phyloP scores from a whole-genome alignment of 2,888 invertebrate genomes.

The Dynastes grantii region DNA sequence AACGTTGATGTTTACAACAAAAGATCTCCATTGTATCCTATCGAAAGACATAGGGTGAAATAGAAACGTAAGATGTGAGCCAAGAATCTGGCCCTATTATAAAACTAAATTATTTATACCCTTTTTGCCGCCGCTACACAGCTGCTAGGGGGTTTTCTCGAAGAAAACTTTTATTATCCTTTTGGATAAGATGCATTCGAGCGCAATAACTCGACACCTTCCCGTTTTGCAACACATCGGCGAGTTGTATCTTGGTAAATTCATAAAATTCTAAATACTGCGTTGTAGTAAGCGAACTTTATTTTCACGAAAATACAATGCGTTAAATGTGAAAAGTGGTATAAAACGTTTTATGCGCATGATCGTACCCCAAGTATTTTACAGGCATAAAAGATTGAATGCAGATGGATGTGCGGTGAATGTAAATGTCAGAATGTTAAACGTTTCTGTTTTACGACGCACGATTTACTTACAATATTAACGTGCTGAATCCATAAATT shows the following conservation, averaged over 20 bases:
- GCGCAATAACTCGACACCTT: neutral
- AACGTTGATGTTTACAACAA: constrained; percentile 8
- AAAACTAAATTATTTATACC: constrained; percentile 9
- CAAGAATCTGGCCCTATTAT: neutral
- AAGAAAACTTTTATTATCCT: constrained; percentile 6
- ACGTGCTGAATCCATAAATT: too few species aligned
- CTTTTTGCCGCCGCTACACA: neutral
- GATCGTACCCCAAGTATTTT: too few species aligned
- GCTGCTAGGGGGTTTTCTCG: neutral
- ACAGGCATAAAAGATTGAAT: too few species aligned
- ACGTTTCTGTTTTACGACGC: neutral
- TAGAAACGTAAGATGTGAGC: neutral
- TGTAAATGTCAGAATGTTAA: too few species aligned
- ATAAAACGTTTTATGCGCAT: too few species aligned
- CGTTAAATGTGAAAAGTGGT: too few species aligned
- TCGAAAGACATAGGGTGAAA: neutral
- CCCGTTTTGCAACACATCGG: neutral
- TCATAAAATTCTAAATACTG: constrained; percentile 1
- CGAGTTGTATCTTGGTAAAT: neutral
- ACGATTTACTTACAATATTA: neutral
- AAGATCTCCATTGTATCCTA: neutral
- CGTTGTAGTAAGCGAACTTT: too few species aligned
- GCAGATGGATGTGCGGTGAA: too few species aligned
- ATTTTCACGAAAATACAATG: too few species aligned
- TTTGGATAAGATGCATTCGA: neutral